A percentile compares a stretch with the other conserved stretches of the same genome.
Evolutionary conservation across 2,113 vertebrate species (phyloP).

Genomic region (Ascaphus truei): DNA sequence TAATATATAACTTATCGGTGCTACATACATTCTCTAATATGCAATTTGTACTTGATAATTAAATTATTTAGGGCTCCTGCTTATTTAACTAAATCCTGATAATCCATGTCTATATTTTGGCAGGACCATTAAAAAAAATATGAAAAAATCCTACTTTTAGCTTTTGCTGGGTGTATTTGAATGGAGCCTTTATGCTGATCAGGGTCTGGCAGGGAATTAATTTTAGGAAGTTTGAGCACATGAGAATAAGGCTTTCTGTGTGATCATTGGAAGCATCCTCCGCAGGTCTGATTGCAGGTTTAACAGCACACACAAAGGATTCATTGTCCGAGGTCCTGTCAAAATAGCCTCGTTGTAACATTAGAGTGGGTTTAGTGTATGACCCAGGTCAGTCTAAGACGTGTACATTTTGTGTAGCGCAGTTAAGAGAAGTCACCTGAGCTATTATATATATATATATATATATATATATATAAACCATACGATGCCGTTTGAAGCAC

Average conservation of each 20-base stretch:
- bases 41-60: not conserved
- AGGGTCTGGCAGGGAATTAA: slow-evolving; percentile 8
- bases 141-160: slow-evolving; percentile 3
- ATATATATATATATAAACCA: no score
- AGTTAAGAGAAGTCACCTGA: not conserved
- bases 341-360: slow-evolving; percentile 22
- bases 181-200: slow-evolving; percentile 14
- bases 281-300: slow-evolving; percentile 29
- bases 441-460: no score
- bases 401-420: slow-evolving; percentile 10
- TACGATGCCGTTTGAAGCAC: no score
- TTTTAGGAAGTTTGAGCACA: slow-evolving; percentile 23
- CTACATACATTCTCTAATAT: no score
- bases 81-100: not conserved
- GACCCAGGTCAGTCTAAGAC: not conserved
- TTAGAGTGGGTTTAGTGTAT: slow-evolving; percentile 13
- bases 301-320: slow-evolving; percentile 21
- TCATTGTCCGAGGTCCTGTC: slow-evolving; percentile 18
- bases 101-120: not conserved
- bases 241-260: slow-evolving; percentile 33
- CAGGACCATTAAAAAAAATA: not conserved
- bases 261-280: slow-evolving; percentile 27
- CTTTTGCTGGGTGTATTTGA: slow-evolving; percentile 2
- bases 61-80: not conserved
- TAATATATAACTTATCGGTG: no score